Conservation (phyloP, 2,888 invertebrate genomes). For the Eristalis tenax region DNA sequence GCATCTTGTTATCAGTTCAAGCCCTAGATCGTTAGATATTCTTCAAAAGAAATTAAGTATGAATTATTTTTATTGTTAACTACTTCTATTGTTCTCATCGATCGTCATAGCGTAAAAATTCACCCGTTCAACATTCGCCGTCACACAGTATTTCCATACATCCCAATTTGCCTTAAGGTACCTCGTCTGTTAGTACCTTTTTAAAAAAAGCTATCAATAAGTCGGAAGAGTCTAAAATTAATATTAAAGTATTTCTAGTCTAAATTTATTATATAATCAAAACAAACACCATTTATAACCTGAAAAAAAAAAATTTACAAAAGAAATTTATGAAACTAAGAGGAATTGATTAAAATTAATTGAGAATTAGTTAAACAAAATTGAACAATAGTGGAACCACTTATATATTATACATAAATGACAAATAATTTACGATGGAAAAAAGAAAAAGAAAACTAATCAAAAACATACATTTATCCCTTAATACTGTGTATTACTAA, state of each 20-base stretch:
- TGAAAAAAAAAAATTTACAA: slow-evolving; percentile 26
- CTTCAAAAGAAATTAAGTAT: background rate
- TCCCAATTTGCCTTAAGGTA: slow-evolving; percentile 63
- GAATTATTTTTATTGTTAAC: background rate
- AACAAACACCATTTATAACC: slow-evolving; percentile 2
- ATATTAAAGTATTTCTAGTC: slow-evolving; percentile 32
- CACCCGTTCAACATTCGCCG: background rate
- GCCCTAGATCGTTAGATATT: background rate
- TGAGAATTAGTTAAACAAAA: slow-evolving; percentile 29
- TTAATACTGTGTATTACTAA: slow-evolving; percentile 71
- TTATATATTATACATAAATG: slow-evolving; percentile 31
- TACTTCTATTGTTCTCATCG: background rate
- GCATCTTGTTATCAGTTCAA: background rate
- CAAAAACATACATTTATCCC: slow-evolving; percentile 32
- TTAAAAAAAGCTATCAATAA: slow-evolving; percentile 20
- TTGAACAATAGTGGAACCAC: slow-evolving; percentile 50
- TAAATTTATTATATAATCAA: slow-evolving; percentile 15
- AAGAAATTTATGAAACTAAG: slow-evolving; percentile 48
- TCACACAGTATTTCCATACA: background rate
- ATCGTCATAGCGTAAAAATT: background rate
- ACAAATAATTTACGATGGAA: slow-evolving; percentile 51
- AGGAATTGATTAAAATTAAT: slow-evolving; percentile 65
- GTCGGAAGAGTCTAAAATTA: background rate
- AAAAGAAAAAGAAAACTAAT: slow-evolving; percentile 10
- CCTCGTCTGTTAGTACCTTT: slow-evolving; percentile 48